Percentiles rank a stretch among this genome's conserved stretches.
phyloP scores from a whole-genome alignment of 2,888 invertebrate species.

The Lepetodrilus schrolli region DNA sequence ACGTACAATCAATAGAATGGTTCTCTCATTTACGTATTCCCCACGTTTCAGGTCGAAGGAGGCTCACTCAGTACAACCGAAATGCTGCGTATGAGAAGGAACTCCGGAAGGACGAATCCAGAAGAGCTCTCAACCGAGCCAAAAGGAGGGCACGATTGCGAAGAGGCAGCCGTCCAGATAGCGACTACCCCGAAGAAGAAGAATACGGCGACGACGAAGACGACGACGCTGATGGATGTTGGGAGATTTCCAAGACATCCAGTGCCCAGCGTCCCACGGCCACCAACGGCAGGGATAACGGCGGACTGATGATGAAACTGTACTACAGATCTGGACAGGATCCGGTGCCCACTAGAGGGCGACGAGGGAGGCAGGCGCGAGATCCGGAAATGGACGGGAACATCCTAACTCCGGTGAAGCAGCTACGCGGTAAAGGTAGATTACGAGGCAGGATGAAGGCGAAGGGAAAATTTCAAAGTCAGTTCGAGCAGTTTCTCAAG shows the following conservation, averaged over 20 bases:
- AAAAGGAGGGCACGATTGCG: conserved; percentile 39
- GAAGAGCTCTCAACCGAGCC: conserved; percentile 46
- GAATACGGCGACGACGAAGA: conserved; percentile 36
- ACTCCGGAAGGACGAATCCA: conserved; percentile 52
- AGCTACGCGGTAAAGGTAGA: neutral
- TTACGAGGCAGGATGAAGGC: conserved; percentile 37
- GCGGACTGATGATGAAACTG: conserved; percentile 46
- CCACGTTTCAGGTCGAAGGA: neutral
- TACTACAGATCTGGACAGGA: conserved; percentile 35
- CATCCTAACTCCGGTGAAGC: neutral
- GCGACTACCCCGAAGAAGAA: conserved; percentile 26
- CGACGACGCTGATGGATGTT: conserved; percentile 38
- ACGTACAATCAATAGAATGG: too few species aligned
- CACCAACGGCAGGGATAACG: conserved; percentile 39
- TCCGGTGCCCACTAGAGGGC: conserved; percentile 32
- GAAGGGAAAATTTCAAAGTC: conserved; percentile 35
- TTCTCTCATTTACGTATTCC: neutral
- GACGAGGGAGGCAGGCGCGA: conserved; percentile 38
- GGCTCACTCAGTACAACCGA: conserved; percentile 51
- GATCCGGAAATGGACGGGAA: conserved; percentile 27
- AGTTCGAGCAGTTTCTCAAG: conserved; percentile 4
- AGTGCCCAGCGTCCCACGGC: conserved; percentile 31
- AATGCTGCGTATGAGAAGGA: conserved; percentile 65
- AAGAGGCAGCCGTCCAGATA: neutral
- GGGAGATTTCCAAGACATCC: conserved; percentile 37